Conservation (phyloP, 2,888 invertebrate species). For the Aspidapion aeneum region DNA sequence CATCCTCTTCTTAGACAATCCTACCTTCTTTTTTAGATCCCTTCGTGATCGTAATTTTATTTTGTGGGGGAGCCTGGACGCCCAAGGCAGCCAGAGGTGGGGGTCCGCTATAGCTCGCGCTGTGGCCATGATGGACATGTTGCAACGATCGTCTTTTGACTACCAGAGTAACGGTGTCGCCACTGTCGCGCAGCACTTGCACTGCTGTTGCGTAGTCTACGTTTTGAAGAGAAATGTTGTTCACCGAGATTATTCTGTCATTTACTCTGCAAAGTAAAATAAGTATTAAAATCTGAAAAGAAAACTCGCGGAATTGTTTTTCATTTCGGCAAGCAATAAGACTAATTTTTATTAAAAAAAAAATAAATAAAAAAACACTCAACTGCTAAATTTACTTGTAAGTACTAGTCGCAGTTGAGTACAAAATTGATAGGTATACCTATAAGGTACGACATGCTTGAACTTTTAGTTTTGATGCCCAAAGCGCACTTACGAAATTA, state of each 20-base stretch:
- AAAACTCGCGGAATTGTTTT: too few species aligned
- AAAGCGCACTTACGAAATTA: too few species aligned
- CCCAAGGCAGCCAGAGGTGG: slow-evolving; percentile 40
- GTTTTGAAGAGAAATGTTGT: slow-evolving; percentile 93
- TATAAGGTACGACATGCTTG: too few species aligned
- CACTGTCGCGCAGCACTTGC: slow-evolving; percentile 86
- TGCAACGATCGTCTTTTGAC: slow-evolving; percentile 69
- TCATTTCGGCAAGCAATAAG: too few species aligned
- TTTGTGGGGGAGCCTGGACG: slow-evolving; percentile 49
- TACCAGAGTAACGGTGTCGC: slow-evolving; percentile 82
- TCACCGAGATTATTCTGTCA: slow-evolving; percentile 95
- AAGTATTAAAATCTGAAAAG: not conserved
- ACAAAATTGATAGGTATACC: too few species aligned
- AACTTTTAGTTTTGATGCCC: too few species aligned
- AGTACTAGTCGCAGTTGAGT: too few species aligned
- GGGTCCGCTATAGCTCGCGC: slow-evolving; percentile 38
- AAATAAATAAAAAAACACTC: too few species aligned
- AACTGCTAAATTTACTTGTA: too few species aligned
- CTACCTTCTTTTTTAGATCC: slow-evolving; percentile 93
- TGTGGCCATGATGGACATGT: slow-evolving; percentile 49
- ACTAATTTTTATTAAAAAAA: too few species aligned
- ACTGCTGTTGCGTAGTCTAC: slow-evolving; percentile 96
- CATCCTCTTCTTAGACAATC: too few species aligned
- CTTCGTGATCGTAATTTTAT: slow-evolving; percentile 86
- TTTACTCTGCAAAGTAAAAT: slow-evolving; percentile 73